Conservation (phyloP, 2,113 vertebrate genomes). For the Gorilla gorilla region DNA sequence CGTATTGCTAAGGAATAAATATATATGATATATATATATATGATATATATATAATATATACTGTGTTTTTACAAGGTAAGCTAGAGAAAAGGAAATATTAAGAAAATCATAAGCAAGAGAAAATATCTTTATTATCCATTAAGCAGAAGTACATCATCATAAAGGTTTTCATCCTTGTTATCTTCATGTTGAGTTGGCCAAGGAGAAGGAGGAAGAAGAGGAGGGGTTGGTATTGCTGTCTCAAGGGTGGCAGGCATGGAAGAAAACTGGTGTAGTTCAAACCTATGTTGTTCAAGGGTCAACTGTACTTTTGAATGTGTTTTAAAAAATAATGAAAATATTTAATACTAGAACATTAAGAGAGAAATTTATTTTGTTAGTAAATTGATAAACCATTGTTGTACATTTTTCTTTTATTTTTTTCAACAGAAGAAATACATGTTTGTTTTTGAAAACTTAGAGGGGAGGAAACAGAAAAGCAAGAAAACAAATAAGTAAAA, state of each 20-base stretch:
- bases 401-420: background rate
- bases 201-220: background rate
- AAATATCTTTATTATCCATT: background rate
- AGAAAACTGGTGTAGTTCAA: background rate
- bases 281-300: background rate
- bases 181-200: background rate
- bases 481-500: background rate
- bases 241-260: background rate
- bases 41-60: background rate
- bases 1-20: background rate
- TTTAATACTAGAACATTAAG: slow-evolving; percentile 49
- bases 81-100: background rate
- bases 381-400: background rate
- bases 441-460: background rate
- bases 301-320: slow-evolving; percentile 2
- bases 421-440: background rate
- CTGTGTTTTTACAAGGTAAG: background rate
- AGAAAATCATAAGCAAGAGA: background rate
- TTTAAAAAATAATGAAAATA: slow-evolving; percentile 45
- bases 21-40: too few species aligned
- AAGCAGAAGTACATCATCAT: background rate
- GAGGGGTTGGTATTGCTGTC: background rate
- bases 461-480: background rate
- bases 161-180: background rate
- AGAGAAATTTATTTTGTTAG: slow-evolving; percentile 55